Conservation (phyloP, 2,113 vertebrate species). For the Calyptommatus sinebrachiatus region DNA sequence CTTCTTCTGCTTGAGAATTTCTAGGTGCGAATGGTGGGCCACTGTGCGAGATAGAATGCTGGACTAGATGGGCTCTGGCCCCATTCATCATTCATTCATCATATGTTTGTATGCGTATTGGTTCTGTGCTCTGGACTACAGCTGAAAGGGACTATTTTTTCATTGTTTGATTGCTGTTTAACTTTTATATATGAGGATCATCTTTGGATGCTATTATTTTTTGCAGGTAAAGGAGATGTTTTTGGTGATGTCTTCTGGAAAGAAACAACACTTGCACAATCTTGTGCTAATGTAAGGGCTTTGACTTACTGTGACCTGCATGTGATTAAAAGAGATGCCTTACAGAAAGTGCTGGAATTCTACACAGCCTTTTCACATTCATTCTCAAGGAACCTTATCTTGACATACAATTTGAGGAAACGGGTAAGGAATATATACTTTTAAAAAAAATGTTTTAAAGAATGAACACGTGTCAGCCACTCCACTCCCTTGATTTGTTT, state of each 20-base stretch:
- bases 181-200: neutral
- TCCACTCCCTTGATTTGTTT: fast-evolving
- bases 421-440: constrained; percentile 75
- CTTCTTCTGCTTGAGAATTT: no score
- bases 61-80: no score
- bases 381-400: constrained; percentile 91
- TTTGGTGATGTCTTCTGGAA: constrained; percentile 99
- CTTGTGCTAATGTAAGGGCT: constrained; percentile 92
- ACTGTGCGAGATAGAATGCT: no score
- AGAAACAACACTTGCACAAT: constrained; percentile 88
- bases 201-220: constrained; percentile 6
- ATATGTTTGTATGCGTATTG: neutral
- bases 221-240: constrained; percentile 91
- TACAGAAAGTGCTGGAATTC: constrained; percentile 96
- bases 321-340: constrained; percentile 90
- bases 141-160: neutral
- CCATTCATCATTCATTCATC: neutral
- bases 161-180: neutral
- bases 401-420: constrained; percentile 95
- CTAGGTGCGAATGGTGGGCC: no score
- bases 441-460: constrained; percentile 9
- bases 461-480: neutral
- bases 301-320: constrained; percentile 97
- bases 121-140: neutral
- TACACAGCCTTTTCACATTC: constrained; percentile 93